Conservation (phyloP, 2,113 vertebrate genomes). For the Periophthalmus modestus region DNA sequence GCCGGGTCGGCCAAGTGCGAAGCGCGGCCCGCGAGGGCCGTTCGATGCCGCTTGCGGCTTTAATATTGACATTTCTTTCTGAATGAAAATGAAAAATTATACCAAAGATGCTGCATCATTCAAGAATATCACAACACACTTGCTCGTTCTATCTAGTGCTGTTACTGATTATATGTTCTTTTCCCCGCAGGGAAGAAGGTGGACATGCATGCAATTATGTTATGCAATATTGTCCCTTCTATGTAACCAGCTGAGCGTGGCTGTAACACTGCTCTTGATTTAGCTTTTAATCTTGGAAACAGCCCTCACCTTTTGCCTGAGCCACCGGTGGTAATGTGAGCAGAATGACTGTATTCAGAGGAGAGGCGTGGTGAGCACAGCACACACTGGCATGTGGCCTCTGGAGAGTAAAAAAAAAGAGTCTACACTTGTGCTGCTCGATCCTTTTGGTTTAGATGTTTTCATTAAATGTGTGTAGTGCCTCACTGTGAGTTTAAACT, state of each 20-base stretch:
- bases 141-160: background rate
- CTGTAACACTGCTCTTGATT: constrained; percentile 20
- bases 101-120: background rate
- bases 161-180: background rate
- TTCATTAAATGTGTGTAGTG: no score
- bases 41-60: no score
- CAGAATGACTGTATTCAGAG: background rate
- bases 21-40: no score
- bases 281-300: constrained; percentile 9
- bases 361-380: background rate
- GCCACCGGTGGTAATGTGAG: background rate
- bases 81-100: no score
- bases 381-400: background rate
- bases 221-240: background rate
- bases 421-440: background rate
- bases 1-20: no score
- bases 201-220: background rate
- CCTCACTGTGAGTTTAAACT: no score
- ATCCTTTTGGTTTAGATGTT: background rate
- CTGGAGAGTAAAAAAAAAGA: background rate
- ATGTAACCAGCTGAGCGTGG: constrained; percentile 16
- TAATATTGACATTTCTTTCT: background rate
- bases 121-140: background rate
- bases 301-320: background rate
- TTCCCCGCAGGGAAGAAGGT: background rate